Percentiles rank a stretch among this genome's conserved stretches.
These are phyloP conservation scores for Sprattus sprattus DNA, from an alignment of 2,113 vertebrate species.

Conservation along the genomic window DNA sequence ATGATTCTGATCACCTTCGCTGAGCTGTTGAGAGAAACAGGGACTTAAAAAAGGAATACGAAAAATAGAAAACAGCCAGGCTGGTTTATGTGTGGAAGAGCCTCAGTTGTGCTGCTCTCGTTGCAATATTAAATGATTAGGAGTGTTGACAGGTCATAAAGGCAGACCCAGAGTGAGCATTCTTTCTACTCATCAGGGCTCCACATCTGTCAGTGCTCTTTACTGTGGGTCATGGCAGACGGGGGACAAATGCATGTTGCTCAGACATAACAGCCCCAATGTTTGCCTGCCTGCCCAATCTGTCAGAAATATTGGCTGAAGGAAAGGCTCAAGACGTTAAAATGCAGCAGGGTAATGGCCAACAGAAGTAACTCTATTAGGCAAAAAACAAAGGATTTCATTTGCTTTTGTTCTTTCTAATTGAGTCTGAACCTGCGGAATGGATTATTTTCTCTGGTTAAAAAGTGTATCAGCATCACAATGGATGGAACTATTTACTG, in stretches of 20 bases:
- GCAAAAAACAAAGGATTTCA: neutral
- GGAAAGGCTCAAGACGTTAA: neutral
- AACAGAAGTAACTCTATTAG: no score
- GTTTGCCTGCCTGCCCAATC: neutral
- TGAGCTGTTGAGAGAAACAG: slow-evolving; percentile 70
- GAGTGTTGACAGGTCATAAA: slow-evolving; percentile 68
- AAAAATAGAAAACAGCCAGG: slow-evolving; percentile 48
- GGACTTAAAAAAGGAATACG: slow-evolving; percentile 42
- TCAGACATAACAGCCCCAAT: neutral
- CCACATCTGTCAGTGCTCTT: slow-evolving; percentile 63
- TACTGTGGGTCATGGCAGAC: slow-evolving; percentile 1
- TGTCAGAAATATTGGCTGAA: neutral
- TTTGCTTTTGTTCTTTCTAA: neutral
- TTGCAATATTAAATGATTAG: slow-evolving; percentile 71
- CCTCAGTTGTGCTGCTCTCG: slow-evolving; percentile 56
- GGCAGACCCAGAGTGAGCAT: slow-evolving; percentile 58
- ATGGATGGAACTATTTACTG: no score
- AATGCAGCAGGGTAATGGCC: neutral
- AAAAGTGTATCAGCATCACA: no score
- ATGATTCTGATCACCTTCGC: slow-evolving; percentile 67
- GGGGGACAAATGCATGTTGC: neutral
- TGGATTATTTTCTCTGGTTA: neutral
- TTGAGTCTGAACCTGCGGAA: neutral
- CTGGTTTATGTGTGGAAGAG: slow-evolving; percentile 61
- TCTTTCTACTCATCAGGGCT: slow-evolving; percentile 59